phyloP scores from a whole-genome alignment of 2,888 invertebrate species.

The Pachydiplax longipennis region DNA sequence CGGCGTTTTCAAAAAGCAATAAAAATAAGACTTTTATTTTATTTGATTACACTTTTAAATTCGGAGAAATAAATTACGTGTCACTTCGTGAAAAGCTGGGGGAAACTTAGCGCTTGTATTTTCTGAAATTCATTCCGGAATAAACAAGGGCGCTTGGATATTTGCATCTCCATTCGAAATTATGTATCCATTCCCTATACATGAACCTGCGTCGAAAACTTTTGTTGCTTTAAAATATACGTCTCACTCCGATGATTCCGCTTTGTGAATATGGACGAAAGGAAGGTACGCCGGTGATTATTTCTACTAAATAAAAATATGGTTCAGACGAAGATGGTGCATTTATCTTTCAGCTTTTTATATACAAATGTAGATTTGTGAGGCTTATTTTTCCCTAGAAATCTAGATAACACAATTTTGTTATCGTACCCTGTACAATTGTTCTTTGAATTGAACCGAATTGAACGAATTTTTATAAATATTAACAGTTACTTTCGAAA shows the following conservation, averaged over 20 bases:
- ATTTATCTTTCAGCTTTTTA: neutral
- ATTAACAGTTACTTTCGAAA: too few relatives aligned
- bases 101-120: neutral
- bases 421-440: too few relatives aligned
- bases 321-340: neutral
- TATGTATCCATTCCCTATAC: neutral
- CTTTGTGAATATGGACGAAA: too few relatives aligned
- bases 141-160: neutral
- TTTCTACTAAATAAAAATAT: neutral
- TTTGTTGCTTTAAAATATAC: too few relatives aligned
- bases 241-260: too few relatives aligned
- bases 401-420: too few relatives aligned
- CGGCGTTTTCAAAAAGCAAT: neutral
- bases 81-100: neutral
- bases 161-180: neutral
- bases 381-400: too few relatives aligned
- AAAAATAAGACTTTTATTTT: neutral
- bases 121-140: neutral
- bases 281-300: too few relatives aligned
- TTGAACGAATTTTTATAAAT: too few relatives aligned
- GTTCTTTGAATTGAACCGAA: too few relatives aligned
- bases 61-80: neutral
- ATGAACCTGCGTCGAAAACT: neutral
- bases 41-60: slow-evolving; percentile 1
- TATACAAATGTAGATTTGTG: too few relatives aligned